Evolutionary conservation across 2,888 invertebrate genomes (phyloP), one percentile per base, ranked within the genome.

Genomic region (Ormyrus nitidulus): DNA sequence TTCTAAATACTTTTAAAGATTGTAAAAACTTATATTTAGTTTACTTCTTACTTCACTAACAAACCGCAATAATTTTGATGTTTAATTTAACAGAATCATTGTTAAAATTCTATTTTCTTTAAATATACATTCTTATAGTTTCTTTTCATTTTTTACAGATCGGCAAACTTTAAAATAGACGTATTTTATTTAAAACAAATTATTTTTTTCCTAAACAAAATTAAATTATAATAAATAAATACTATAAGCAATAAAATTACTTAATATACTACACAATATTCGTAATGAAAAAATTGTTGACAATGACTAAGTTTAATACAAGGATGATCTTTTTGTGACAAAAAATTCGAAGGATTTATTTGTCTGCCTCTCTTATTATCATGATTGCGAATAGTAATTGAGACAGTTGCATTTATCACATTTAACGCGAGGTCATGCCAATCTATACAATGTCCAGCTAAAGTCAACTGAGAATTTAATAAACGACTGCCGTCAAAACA

Each of bases 351-450:
- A 76, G n/a, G 72, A 66, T 76, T 80, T 66, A 72, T 80, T 68
- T 68, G 72, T 76, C 72, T 62, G 76, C 70, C 56, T 44, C 51
- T 76, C 68, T 54, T 72, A 62, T 75, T 72, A 76, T 62, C 70
- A 65, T 51, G 61, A 80, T 72, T 80, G 62, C 76, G 56, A 80
- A 66, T 68, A 70, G 62, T 80, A 80, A 80, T 77, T 59, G 71
- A 72, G 62, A 66, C 54, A 69, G 68, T n/a, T 19, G 66, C 72
- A 80, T 76, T 80, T 64, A 76, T 76, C 80, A 75, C 56, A 62
- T 76, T 72, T 76, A 71, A 54, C 13, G 7, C 65, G 68, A 76
- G 72, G 80, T 76, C 72, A 53, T 72, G 72, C 51, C 76, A 80
- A 72, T 76, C 66, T 56, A 44, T 61, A 66, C 73, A 75, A 54